Base-by-base conservation (phyloP, 2,113 vertebrate species). In the Oplegnathus fasciatus region DNA sequence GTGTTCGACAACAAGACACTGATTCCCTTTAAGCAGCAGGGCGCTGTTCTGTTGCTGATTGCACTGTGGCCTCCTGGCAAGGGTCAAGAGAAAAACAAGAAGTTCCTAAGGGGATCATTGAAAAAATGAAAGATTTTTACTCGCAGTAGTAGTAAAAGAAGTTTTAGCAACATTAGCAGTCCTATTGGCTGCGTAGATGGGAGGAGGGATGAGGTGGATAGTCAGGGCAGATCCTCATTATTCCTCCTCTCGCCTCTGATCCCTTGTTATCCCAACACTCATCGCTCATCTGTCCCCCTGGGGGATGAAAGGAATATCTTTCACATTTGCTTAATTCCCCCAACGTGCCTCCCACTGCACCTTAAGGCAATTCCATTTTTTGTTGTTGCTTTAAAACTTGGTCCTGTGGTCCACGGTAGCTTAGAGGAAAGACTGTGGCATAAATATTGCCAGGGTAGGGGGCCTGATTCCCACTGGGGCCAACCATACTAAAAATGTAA, bases 261-360 rank as follows among this genome's bases (percentile, higher is more conserved):
- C 90, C 82, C 84, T 87, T 84, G 85, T 93, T 91, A 90, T 92
- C 71, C 74, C 80, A 84, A 83, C 74, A 75, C 61, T 91, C 84
- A 89, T 89, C 75, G 1, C 74, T 93, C 86, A 86, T 84, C 82
- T 74, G 9, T 78, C 77, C 82, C 85, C 79, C 79, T 32, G 28
- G 89, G 80, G 85, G 89, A 52, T 30, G 42, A 74, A 78, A 80
- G 70, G 60, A 85, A 82, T 85, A 84, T 69, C 70, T 80, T 84
- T 79, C 71, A 70, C 74, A 90, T 91, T 88, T 91, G 66, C 68
- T 88, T 89, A 89, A 89, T 88, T 91, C 80, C 86, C 87, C 18
- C 68, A 75, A 72, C 34, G 40, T 91, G 79, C 61, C 76, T 84
- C 61, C 60, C 84, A 83, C 83, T 54, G 50, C 71, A 65, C 64